A percentile compares a stretch with the other conserved stretches of the same genome.
These are phyloP conservation scores for Ectemnius lituratus DNA, from an alignment of 2,888 invertebrate genomes.

Conservation along the genomic window DNA sequence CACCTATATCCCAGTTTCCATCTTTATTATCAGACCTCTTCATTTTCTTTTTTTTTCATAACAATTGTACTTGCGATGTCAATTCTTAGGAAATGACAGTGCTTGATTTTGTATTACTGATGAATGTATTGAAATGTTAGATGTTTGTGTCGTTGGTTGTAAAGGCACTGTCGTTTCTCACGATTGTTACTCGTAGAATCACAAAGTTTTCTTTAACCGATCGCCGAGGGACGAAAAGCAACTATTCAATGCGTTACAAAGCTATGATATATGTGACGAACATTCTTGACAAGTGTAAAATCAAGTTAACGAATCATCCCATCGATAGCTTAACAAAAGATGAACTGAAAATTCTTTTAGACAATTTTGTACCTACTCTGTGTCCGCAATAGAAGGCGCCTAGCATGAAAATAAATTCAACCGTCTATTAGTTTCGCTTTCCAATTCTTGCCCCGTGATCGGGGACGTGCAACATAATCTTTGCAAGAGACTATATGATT, in stretches of 20 bases:
- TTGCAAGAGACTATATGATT: conserved; percentile 30
- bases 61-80: too few relatives aligned
- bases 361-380: conserved; percentile 74
- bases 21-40: background rate
- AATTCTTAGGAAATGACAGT: too few relatives aligned
- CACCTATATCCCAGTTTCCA: conserved; percentile 78
- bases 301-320: background rate
- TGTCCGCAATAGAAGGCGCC: conserved; percentile 77
- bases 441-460: conserved; percentile 33
- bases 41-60: too few relatives aligned
- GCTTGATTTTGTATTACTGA: too few relatives aligned
- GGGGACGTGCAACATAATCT: conserved; percentile 42
- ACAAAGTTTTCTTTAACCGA: conserved; percentile 16
- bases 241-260: background rate
- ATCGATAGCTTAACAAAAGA: conserved; percentile 28
- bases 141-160: too few relatives aligned
- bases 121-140: too few relatives aligned
- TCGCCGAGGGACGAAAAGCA: conserved; percentile 21
- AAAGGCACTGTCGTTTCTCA: too few relatives aligned
- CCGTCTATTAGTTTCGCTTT: conserved; percentile 67
- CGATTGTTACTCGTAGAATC: background rate
- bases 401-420: conserved; percentile 76
- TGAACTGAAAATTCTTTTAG: conserved; percentile 44
- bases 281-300: conserved; percentile 8
- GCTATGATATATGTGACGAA: background rate